Evolutionary conservation across 2,888 invertebrate species (phyloP).

Genomic region (Tiliacea aurago): DNA sequence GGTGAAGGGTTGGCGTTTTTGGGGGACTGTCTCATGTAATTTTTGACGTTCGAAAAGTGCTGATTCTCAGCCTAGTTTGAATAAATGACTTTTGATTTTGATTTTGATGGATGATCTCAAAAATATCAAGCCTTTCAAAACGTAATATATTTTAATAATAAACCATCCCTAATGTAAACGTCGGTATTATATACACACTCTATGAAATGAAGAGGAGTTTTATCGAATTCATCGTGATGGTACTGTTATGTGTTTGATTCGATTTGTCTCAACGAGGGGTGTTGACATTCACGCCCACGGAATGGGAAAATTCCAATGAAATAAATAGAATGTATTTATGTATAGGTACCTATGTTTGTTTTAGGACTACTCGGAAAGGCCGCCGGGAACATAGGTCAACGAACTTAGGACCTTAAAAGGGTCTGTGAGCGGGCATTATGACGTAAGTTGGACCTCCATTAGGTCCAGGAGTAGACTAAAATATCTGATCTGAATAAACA

Average conservation of each 20-base stretch:
- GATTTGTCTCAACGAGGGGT: conserved; percentile 53
- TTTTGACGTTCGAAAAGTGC: no score
- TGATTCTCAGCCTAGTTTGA: no score
- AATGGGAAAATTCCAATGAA: conserved; percentile 47
- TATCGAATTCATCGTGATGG: conserved; percentile 42
- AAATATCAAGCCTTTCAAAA: no score
- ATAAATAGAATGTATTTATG: conserved; percentile 15
- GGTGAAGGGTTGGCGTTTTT: no score
- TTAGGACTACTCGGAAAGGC: neutral
- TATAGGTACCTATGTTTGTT: neutral
- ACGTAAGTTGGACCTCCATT: neutral
- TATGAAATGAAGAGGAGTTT: conserved; percentile 23
- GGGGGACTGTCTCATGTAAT: no score
- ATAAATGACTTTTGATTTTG: no score
- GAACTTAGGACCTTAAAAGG: conserved; percentile 16
- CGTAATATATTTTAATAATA: no score
- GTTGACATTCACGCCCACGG: conserved; percentile 36
- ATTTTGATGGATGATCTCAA: no score
- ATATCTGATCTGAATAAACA: conserved; percentile 2
- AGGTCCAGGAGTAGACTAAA: neutral
- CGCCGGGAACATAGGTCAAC: neutral
- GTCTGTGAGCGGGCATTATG: conserved; percentile 2
- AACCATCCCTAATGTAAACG: no score
- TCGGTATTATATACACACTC: no score
- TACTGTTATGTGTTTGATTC: conserved; percentile 45